These are phyloP conservation scores for Acinonyx jubatus DNA, from an alignment of 2,113 vertebrate genomes.

Conservation along the genomic window DNA sequence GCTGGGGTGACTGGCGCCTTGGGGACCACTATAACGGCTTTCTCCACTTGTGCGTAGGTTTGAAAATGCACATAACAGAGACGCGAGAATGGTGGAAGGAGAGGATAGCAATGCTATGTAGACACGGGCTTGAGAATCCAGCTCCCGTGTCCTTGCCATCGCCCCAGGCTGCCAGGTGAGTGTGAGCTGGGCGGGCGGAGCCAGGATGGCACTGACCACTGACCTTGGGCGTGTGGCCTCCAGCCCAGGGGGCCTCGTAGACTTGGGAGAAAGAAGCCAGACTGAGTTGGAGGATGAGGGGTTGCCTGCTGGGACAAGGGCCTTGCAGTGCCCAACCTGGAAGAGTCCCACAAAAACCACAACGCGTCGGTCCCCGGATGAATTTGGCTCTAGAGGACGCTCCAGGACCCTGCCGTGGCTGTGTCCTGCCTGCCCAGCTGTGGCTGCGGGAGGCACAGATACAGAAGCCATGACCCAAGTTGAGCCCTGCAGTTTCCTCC, in stretches of 20 bases:
- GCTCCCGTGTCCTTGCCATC: not conserved
- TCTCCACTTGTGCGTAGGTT: not conserved
- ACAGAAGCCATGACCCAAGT: not conserved
- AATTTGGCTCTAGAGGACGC: fast-evolving
- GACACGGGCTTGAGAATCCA: not conserved
- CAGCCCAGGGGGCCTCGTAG: too few species aligned
- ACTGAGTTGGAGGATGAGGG: not conserved
- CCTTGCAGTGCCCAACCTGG: not conserved
- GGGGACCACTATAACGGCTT: not conserved
- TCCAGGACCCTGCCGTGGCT: fast-evolving
- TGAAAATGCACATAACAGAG: not conserved
- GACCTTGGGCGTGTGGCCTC: not conserved
- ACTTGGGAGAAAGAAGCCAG: not conserved
- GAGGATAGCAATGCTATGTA: not conserved
- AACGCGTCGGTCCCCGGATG: fast-evolving
- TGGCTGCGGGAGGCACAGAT: not conserved
- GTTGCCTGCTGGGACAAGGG: not conserved
- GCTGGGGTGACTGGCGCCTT: too few species aligned
- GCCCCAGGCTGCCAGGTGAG: not conserved
- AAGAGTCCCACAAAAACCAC: not conserved
- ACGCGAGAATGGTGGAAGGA: not conserved
- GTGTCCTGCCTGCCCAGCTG: not conserved
- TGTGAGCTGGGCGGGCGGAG: not conserved
- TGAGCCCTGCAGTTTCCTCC: not conserved
- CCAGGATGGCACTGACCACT: not conserved